These are phyloP conservation scores for Thymelicus lineola DNA, from an alignment of 2,888 invertebrate genomes.

Conservation along the genomic window DNA sequence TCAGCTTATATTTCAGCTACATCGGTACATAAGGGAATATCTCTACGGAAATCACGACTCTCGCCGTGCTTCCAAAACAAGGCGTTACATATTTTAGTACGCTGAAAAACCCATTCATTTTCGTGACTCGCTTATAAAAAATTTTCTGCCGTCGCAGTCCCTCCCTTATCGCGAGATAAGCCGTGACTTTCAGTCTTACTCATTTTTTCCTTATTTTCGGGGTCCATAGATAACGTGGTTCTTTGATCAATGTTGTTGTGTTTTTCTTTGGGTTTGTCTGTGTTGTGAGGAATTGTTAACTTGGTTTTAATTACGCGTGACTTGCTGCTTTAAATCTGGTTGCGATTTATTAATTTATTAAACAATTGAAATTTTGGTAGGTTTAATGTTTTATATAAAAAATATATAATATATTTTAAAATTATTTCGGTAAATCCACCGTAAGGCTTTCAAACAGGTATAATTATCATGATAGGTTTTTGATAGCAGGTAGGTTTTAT, in stretches of 20 bases:
- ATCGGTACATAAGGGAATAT: background rate
- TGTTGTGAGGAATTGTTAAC: background rate
- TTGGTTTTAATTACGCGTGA: no score
- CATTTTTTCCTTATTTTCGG: constrained; percentile 35
- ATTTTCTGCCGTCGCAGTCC: constrained; percentile 31
- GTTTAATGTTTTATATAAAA: no score
- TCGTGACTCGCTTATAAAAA: constrained; percentile 31
- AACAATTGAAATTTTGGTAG: no score
- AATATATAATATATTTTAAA: no score
- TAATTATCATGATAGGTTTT: no score
- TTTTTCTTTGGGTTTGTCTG: background rate
- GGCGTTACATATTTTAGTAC: constrained; percentile 33
- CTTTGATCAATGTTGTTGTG: constrained; percentile 1
- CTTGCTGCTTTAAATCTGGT: no score
- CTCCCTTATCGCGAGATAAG: constrained; percentile 41
- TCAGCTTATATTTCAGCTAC: background rate
- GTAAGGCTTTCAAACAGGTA: no score
- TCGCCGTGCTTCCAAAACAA: constrained; percentile 5
- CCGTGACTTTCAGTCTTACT: constrained; percentile 38
- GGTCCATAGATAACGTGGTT: background rate
- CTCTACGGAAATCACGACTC: constrained; percentile 3
- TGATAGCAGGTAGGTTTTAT: no score
- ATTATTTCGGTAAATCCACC: no score
- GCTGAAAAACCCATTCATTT: constrained; percentile 29
- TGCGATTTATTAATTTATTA: no score